Evolutionary conservation across 2,888 invertebrate genomes (phyloP).

Genomic region (Amblyjoppa proteus): DNA sequence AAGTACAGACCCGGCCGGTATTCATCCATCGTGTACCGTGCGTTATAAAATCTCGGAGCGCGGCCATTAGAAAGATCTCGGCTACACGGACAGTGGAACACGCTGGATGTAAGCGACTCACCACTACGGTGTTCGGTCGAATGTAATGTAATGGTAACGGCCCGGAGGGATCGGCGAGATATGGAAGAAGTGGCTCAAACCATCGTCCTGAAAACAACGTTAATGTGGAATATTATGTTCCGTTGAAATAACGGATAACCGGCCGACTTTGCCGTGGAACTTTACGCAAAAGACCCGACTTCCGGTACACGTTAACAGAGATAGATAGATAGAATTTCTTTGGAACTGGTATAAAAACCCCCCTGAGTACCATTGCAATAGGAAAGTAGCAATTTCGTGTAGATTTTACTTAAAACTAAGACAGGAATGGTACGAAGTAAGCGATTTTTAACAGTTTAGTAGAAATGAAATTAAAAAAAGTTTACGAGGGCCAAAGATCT

Average conservation of each 20-base stretch:
- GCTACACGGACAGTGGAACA: constrained; percentile 45
- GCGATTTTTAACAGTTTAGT: too few relatives aligned
- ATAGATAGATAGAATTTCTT: too few relatives aligned
- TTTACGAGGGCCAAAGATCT: neutral
- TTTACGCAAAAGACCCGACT: neutral
- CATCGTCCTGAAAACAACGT: constrained; percentile 17
- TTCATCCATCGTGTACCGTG: constrained; percentile 4
- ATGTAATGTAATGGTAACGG: neutral
- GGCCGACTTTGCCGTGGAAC: neutral
- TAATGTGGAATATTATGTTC: constrained; percentile 13
- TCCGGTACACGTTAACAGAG: neutral
- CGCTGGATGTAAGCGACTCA: constrained; percentile 13
- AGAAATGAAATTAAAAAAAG: neutral
- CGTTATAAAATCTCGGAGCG: constrained; percentile 24
- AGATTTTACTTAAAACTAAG: too few relatives aligned
- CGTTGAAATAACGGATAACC: constrained; percentile 40
- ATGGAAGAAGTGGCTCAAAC: constrained; percentile 42
- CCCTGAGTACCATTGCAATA: too few relatives aligned
- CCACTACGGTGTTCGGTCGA: neutral
- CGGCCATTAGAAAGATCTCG: constrained; percentile 43
- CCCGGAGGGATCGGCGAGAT: neutral
- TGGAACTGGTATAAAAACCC: too few relatives aligned
- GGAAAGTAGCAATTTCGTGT: too few relatives aligned
- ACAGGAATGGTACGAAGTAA: too few relatives aligned
- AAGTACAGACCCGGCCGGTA: constrained; percentile 35